Percentiles rank a stretch among this genome's conserved stretches.
Conservation (phyloP, 2,888 invertebrate species). For the Cacoxenus indagator region DNA sequence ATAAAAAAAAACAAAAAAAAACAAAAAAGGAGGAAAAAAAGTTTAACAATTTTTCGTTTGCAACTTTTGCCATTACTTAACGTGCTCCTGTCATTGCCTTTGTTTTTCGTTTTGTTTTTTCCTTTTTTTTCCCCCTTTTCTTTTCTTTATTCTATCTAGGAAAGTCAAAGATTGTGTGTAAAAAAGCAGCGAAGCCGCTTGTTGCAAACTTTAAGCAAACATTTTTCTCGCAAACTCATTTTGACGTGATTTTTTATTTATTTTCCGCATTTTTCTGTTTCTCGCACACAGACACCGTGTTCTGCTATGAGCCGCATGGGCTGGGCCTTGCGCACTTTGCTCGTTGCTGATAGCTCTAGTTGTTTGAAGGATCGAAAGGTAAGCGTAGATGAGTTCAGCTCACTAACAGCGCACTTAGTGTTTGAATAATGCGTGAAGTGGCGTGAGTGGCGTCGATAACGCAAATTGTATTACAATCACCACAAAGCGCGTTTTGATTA, state of each 20-base stretch:
- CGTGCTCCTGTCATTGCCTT: too few relatives aligned
- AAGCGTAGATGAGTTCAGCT: too few relatives aligned
- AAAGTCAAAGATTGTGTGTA: too few relatives aligned
- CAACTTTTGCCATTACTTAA: too few relatives aligned
- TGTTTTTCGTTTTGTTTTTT: too few relatives aligned
- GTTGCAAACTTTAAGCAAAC: background rate
- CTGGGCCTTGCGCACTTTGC: conserved; percentile 78
- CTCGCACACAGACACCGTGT: conserved; percentile 73
- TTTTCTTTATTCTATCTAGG: too few relatives aligned
- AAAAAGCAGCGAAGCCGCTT: background rate
- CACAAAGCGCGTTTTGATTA: background rate
- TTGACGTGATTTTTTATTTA: background rate
- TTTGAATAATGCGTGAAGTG: conserved; percentile 14
- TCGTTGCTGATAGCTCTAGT: conserved; percentile 76
- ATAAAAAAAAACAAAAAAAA: too few relatives aligned
- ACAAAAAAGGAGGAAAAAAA: too few relatives aligned
- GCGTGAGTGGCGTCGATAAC: background rate
- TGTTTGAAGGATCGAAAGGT: conserved; percentile 78
- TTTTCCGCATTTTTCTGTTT: background rate
- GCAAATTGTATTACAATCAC: background rate
- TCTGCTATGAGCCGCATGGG: conserved; percentile 78
- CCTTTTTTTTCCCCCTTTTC: too few relatives aligned
- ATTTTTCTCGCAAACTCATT: background rate
- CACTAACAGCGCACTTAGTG: background rate
- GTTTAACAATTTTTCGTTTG: too few relatives aligned